Percentiles rank a stretch among this genome's conserved stretches.
Evolutionary conservation across 2,888 invertebrate species (phyloP).

Genomic region (Ochropleura leucogaster): DNA sequence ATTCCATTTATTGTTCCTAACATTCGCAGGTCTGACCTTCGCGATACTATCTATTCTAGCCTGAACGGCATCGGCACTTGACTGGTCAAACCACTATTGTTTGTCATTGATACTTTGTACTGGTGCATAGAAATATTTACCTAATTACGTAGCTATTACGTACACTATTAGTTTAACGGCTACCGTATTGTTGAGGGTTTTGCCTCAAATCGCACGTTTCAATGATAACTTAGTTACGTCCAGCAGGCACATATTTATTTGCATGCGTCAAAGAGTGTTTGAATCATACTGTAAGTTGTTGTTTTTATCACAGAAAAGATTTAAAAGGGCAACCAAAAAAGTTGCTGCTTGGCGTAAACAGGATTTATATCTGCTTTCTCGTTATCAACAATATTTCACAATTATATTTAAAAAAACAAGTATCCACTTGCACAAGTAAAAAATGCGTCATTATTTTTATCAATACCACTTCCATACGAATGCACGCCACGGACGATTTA

Average conservation of each 20-base stretch:
- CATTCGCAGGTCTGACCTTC: constrained; percentile 71
- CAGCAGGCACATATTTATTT: constrained; percentile 4
- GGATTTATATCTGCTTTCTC: neutral
- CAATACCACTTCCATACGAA: constrained; percentile 54
- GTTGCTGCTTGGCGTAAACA: neutral
- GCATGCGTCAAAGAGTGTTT: constrained; percentile 3
- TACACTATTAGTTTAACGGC: constrained; percentile 6
- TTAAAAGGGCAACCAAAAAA: neutral
- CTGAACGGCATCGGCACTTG: constrained; percentile 63
- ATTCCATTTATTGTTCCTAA: constrained; percentile 40
- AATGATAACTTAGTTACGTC: constrained; percentile 24
- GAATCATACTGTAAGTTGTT: neutral
- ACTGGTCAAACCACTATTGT: constrained; percentile 71
- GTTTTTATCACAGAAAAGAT: constrained; percentile 4
- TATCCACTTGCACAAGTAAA: constrained; percentile 36
- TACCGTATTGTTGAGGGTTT: constrained; percentile 10
- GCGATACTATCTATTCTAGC: constrained; percentile 64
- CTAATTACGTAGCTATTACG: constrained; percentile 18
- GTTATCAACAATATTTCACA: constrained; percentile 15
- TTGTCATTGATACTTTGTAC: constrained; percentile 56
- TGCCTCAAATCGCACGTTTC: constrained; percentile 28
- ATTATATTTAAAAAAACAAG: constrained; percentile 26
- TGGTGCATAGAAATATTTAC: constrained; percentile 42
- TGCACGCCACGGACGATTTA: constrained; percentile 48
- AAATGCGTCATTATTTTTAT: constrained; percentile 59